Base-by-base conservation (phyloP, 2,888 invertebrate species). In the Drosophila silvestris region DNA sequence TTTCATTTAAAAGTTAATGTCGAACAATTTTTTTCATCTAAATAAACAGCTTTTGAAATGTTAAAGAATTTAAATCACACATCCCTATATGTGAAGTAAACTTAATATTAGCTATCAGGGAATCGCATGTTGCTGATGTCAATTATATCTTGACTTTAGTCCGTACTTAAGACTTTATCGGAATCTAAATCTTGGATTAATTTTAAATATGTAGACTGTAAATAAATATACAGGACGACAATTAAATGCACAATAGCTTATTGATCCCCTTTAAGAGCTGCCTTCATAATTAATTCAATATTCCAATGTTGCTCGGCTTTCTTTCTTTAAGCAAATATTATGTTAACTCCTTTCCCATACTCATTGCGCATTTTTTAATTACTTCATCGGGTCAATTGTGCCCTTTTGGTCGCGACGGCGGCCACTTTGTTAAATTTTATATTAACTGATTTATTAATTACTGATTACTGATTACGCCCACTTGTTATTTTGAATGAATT, bases 401-500 rank as follows among this genome's bases (percentile, higher is more conserved):
- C 0, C 9, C 3, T 26, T 6, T 10, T 2, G 30, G 37, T 60
- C 56, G 56, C 44, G 37, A 22, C 26, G 12, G 41, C 35, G n/a
- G 14, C 28, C 33, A 59, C 56, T 63, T 70, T 50, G n/a, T 52
- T 57, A 12, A 63, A 63, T 44, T 58, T 62, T 14, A 19, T n/a
- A 50, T 76, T 63, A 67, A 67, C 32, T 35, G 28, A 16, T 63
- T 41, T 54, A 59, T 50, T 58, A 58, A 66, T 79, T 35, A 39
- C 22, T 28, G 33, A 32, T 37, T 57, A 60, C 37, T 28, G 33
- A 32, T 37, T 57, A 60, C 37, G 30, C 35, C 32, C n/a, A 47
- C 52, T 68, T 50, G 10, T 26, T 28, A n/a, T 41, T 28, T 52
- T 62, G 14, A 19, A 57, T 57, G n/a, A 56, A 30, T 19, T n/a